Base-by-base conservation (phyloP, 2,113 vertebrate species). In the Sebastes fasciatus region DNA sequence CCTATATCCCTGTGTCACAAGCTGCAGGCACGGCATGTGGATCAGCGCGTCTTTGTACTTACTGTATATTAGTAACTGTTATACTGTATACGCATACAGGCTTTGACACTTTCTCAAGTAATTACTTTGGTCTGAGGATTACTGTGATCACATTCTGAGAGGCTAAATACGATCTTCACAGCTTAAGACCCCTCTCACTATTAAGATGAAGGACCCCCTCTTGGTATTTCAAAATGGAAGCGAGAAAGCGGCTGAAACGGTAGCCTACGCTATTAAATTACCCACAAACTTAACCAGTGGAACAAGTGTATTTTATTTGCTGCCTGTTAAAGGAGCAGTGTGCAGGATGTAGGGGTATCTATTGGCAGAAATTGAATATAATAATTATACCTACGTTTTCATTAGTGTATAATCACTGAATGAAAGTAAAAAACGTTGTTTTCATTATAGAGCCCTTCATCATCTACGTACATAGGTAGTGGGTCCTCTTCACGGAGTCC, bases 61-160 rank as follows among this genome's bases (percentile, higher is more conserved):
- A 23, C 0, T 61, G 8, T 52, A 42, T 17, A 42, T 63, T 5
- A 63, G 13, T 55, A 17, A 12, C 64, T 51, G n/a, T 58, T 21
- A 40, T 43, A 8, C 2, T 19, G 42, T 13, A 57, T 42, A 23
- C 74, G 42, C 66, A n/a, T 11, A 66, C 19, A 62, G 46, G 19
- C 46, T 19, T 13, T 1, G 3, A 54, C 75, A 55, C 34, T 54
- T 74, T 12, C 17, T 34, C 46, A 60, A 26, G 17, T 54, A 66
- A 76, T 76, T 54, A 54, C 51, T 70, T 54, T 57, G 51, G 46
- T 76, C 34, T 49, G 40, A 76, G 66, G 60, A 76, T 76, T 76
- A 72, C 45, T 75, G 40, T 71, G 66, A 75, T 79, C 58, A 16
- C 57, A 60, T 45, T 51, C 46, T 62, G n/a, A 55, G 61, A 34